phyloP scores from a whole-genome alignment of 2,888 invertebrate species.

The Cephus pulcher region DNA sequence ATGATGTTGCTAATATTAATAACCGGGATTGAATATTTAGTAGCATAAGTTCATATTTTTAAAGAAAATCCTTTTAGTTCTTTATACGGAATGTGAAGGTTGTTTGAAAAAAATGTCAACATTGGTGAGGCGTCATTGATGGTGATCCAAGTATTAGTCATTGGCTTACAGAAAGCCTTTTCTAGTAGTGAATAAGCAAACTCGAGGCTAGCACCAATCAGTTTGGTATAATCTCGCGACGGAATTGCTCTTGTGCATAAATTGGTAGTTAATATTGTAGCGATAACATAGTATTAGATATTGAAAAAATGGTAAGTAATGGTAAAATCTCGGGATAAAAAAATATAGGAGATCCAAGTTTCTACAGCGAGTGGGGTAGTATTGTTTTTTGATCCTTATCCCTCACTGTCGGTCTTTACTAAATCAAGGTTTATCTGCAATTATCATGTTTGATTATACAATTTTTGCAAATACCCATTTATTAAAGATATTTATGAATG shows the following conservation, averaged over 20 bases:
- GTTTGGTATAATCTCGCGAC: constrained; percentile 14
- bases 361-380: neutral
- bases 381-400: neutral
- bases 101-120: neutral
- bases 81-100: neutral
- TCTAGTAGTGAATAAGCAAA: constrained; percentile 20
- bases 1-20: neutral
- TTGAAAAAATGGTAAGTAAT: neutral
- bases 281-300: neutral
- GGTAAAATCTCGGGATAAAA: neutral
- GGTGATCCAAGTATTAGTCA: constrained; percentile 31
- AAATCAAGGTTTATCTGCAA: neutral
- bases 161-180: neutral
- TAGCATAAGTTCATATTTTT: neutral
- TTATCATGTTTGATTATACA: neutral
- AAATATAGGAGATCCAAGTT: neutral
- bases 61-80: neutral
- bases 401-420: neutral
- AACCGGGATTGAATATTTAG: neutral
- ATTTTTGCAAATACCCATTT: neutral
- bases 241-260: neutral
- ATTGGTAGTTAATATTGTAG: neutral
- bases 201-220: constrained; percentile 43
- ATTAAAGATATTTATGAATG: no score
- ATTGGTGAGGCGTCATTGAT: constrained; percentile 21